These are phyloP conservation scores for Venusia cambrica DNA, from an alignment of 2,888 invertebrate species.

Conservation along the genomic window DNA sequence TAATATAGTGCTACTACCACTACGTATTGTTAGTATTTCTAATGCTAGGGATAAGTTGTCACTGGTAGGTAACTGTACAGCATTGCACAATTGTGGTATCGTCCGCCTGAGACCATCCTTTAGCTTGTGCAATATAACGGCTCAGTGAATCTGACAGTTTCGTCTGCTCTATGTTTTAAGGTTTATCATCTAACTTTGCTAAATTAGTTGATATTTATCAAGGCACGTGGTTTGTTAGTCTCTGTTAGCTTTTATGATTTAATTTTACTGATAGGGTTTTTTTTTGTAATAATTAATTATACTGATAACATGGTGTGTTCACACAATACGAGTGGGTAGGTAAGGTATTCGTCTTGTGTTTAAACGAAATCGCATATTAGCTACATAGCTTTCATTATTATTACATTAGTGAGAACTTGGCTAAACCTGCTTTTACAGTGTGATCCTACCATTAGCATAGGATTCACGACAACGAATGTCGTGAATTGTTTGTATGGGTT, in stretches of 20 bases:
- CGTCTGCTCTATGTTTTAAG: conserved; percentile 30
- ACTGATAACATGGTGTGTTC: conserved; percentile 4
- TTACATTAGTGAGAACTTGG: no score
- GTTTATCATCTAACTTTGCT: conserved; percentile 6
- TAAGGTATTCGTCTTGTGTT: no score
- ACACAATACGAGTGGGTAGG: conserved; percentile 4
- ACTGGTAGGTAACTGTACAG: no score
- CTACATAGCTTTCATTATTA: no score
- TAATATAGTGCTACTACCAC: conserved; percentile 37
- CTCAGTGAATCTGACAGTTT: no score
- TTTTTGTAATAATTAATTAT: conserved; percentile 4
- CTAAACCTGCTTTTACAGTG: not conserved
- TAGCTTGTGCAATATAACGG: no score
- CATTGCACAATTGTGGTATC: no score
- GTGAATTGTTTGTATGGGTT: conserved; percentile 42
- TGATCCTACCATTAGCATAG: conserved; percentile 33
- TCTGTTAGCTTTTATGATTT: conserved; percentile 5
- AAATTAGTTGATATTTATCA: not conserved
- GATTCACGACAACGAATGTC: conserved; percentile 37
- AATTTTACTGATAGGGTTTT: conserved; percentile 8
- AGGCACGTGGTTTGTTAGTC: conserved; percentile 4
- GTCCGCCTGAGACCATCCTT: no score
- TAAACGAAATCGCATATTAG: no score
- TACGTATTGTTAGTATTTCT: conserved; percentile 1
- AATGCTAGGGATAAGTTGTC: not conserved